Percentiles rank a stretch among this genome's conserved stretches.
phyloP scores from a whole-genome alignment of 2,888 invertebrate genomes.

The Diaphora mendica region DNA sequence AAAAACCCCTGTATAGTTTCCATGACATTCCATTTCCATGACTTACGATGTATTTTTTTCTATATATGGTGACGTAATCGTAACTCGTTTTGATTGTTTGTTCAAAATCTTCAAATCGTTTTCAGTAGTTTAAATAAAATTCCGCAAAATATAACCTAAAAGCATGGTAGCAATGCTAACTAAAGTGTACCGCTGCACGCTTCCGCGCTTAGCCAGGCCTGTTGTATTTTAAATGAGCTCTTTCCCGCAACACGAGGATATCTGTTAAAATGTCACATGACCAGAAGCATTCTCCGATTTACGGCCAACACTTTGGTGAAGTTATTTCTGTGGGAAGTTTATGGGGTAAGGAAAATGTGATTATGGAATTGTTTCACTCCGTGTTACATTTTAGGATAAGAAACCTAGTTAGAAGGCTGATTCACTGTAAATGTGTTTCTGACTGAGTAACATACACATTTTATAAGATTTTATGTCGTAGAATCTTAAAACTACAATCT shows the following conservation, averaged over 20 bases:
- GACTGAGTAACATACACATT: neutral
- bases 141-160: slow-evolving; percentile 54
- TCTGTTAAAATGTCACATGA: slow-evolving; percentile 65
- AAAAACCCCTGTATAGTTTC: too few species aligned
- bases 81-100: neutral
- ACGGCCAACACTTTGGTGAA: slow-evolving; percentile 47
- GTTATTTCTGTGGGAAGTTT: slow-evolving; percentile 27
- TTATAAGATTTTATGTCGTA: neutral
- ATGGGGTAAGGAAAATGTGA: slow-evolving; percentile 21
- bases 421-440: neutral
- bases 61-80: too few species aligned
- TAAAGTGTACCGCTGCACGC: slow-evolving; percentile 36
- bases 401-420: neutral
- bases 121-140: slow-evolving; percentile 3
- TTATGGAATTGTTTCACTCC: slow-evolving; percentile 25
- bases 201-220: slow-evolving; percentile 69
- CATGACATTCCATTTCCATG: too few species aligned
- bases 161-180: slow-evolving; percentile 61
- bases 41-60: too few species aligned
- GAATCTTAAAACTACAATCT: too few species aligned
- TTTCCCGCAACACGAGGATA: slow-evolving; percentile 66
- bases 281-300: slow-evolving; percentile 57
- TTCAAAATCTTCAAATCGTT: neutral
- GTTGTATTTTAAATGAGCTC: slow-evolving; percentile 80
- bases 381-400: slow-evolving; percentile 4